Evolutionary conservation across 1,140 invertebrate genomes (phyloP), one percentile per base, ranked within the genome.

Genomic region (Papilio machaon): DNA sequence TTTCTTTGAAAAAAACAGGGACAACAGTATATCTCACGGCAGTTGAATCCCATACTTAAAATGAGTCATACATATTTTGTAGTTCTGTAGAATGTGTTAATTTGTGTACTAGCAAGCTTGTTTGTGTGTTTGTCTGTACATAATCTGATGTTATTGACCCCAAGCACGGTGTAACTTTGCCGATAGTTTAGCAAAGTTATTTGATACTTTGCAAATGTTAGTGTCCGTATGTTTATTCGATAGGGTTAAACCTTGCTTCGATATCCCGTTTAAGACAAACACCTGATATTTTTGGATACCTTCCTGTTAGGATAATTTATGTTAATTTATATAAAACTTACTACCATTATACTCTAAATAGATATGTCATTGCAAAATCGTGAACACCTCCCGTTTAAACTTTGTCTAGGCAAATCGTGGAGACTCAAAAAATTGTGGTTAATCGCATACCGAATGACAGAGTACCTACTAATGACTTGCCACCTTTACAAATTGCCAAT

Each of bases 181-280:
- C 5, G 30, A 38, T 35, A 2, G 64, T 70, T 38, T 64, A 64
- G 23, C 60, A 30, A 70, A 38, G 64, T 38, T 70, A 70, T 70
- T 70, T 70, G 30, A 70, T 70, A 70, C 64, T 35, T 35, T 70
- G 5, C 64, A 6, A 70, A 70, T 70, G 64, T 60, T 60, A 60
- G 13, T 7, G 23, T 70, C 6, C 17, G 30, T 70, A 38, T 70
- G 13, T 70, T 70, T 15, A 11, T 70, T 13, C 30, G 3, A 35
- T 35, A 35, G 30, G 11, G 30, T 23, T 60, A 23, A 23, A 2
- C 13, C 11, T 15, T 30, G 30, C 19, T 70, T 70, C 30, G 64
- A 13, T 64, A 43, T 70, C 64, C 64, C 64, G 64, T 11, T 35
- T 70, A 11, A 64, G 30, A 67, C 23, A 67, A 67, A 70, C n/a